Evolutionary conservation across 1,140 invertebrate species (phyloP).

Genomic region (Geopemphigus sp.): DNA sequence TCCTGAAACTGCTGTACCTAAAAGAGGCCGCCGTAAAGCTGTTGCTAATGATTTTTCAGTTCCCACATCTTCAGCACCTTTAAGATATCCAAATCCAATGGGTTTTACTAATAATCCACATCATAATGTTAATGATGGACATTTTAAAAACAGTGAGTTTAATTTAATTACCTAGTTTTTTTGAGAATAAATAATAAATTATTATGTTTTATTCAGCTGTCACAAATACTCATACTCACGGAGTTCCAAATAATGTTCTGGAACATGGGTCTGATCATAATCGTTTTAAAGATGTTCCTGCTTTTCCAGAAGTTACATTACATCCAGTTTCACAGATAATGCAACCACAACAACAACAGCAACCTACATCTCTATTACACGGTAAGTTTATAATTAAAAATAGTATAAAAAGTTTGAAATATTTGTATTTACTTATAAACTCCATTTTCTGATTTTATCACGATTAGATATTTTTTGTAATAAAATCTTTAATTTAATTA

Average conservation of each 20-base stretch:
- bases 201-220: slow-evolving; percentile 35
- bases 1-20: slow-evolving; percentile 50
- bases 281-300: slow-evolving; percentile 56
- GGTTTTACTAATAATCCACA: slow-evolving; percentile 32
- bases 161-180: background rate
- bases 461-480: too few species aligned
- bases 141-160: slow-evolving; percentile 28
- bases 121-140: slow-evolving; percentile 7
- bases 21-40: slow-evolving; percentile 56
- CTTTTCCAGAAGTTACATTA: slow-evolving; percentile 74
- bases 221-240: slow-evolving; percentile 50
- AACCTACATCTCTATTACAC: slow-evolving; percentile 67
- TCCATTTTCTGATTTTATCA: too few species aligned
- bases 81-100: slow-evolving; percentile 39
- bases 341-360: slow-evolving; percentile 54
- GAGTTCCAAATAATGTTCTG: slow-evolving; percentile 50
- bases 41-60: slow-evolving; percentile 56
- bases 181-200: slow-evolving; percentile 2
- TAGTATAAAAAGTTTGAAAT: too few species aligned
- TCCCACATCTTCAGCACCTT: slow-evolving; percentile 51
- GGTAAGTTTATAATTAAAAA: slow-evolving; percentile 62
- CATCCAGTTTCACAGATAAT: slow-evolving; percentile 63
- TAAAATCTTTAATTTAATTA: too few species aligned
- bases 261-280: slow-evolving; percentile 50
- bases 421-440: too few species aligned